phyloP scores from a whole-genome alignment of 2,113 vertebrate species.

The Glareola pratincola region DNA sequence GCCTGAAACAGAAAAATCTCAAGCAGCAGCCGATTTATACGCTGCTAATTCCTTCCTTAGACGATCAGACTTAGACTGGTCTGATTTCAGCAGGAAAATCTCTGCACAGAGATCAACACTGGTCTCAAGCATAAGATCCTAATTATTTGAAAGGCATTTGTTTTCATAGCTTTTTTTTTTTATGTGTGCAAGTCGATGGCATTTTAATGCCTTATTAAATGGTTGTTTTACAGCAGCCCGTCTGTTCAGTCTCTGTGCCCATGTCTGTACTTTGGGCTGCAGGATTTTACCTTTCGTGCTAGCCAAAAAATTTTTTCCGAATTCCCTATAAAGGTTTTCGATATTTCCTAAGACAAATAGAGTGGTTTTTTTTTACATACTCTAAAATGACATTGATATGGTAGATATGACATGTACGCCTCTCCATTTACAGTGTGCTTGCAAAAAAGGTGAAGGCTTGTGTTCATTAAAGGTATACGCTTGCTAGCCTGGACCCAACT shows the following conservation, averaged over 20 bases:
- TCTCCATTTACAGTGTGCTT: constrained; percentile 9
- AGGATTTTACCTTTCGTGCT: constrained; percentile 71
- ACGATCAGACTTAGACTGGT: constrained; percentile 50
- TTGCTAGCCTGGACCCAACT: not conserved
- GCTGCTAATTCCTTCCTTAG: constrained; percentile 38
- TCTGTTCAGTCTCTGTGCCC: constrained; percentile 74
- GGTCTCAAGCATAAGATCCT: constrained; percentile 78
- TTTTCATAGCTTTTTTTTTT: constrained; percentile 77
- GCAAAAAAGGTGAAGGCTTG: constrained; percentile 38
- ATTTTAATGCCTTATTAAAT: constrained; percentile 86
- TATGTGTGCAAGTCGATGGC: constrained; percentile 78
- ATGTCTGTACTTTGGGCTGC: constrained; percentile 73
- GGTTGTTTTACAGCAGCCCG: constrained; percentile 78
- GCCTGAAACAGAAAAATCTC: not conserved
- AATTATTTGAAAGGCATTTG: constrained; percentile 84
- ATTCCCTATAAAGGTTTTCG: constrained; percentile 71
- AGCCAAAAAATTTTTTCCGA: constrained; percentile 74
- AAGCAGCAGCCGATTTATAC: constrained; percentile 42
- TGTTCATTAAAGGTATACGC: not conserved
- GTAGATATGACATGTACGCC: constrained; percentile 4
- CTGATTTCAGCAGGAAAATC: constrained; percentile 69
- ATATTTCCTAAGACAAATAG: constrained; percentile 79
- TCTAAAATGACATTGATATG: constrained; percentile 57
- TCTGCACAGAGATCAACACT: constrained; percentile 66
- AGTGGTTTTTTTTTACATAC: not conserved